Evolutionary conservation across 2,113 vertebrate species (phyloP).

Genomic region (Sturnus vulgaris): DNA sequence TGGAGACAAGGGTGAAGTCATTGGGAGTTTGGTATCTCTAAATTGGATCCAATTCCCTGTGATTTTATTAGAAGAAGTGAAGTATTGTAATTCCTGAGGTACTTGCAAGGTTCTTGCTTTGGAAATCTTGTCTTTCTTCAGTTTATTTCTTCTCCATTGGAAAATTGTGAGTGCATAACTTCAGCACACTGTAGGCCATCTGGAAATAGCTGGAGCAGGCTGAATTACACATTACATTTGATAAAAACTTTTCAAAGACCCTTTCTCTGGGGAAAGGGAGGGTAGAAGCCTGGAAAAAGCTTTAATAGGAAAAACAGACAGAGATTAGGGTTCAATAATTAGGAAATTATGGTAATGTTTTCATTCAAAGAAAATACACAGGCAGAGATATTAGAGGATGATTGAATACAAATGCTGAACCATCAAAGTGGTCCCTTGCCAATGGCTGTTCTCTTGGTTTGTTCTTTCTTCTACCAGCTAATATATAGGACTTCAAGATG

Average conservation of each 20-base stretch:
- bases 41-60: not conserved
- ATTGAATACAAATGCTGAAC: not conserved
- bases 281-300: not conserved
- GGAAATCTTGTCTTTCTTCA: not conserved
- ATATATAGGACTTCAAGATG: not conserved
- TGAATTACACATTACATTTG: not conserved
- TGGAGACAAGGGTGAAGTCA: constrained; percentile 34
- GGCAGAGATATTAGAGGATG: not conserved
- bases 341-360: not conserved
- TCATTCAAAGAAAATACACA: not conserved
- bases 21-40: not conserved
- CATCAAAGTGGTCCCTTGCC: not conserved
- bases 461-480: not conserved
- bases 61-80: constrained; percentile 6
- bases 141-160: not conserved
- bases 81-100: not conserved
- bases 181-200: not conserved
- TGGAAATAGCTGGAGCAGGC: not conserved
- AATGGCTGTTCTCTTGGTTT: not conserved
- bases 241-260: not conserved
- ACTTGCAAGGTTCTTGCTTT: not conserved
- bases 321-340: not conserved
- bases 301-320: not conserved
- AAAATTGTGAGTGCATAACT: not conserved
- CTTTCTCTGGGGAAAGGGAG: not conserved